Evolutionary conservation across 2,797 vertebrate species (phyloP).

Genomic region (Coracias cyanogaster): DNA sequence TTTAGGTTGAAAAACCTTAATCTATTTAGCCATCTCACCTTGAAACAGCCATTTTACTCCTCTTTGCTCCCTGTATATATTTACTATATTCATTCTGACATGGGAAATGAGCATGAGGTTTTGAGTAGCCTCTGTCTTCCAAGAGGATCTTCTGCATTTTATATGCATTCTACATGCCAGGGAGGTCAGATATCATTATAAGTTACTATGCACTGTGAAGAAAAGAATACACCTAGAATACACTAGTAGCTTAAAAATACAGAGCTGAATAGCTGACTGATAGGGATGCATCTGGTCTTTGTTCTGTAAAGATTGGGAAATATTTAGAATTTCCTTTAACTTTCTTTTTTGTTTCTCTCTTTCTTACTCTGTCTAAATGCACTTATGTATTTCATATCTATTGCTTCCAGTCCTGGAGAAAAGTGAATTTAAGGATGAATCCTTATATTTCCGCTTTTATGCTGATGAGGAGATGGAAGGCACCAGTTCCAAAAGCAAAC

Average conservation of each 20-base stretch:
- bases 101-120: background rate
- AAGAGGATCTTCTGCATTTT: background rate
- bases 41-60: background rate
- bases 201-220: background rate
- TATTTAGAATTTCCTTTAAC: conserved; percentile 4
- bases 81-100: background rate
- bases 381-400: background rate
- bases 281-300: background rate
- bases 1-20: background rate
- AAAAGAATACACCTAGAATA: background rate
- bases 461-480: conserved; percentile 98
- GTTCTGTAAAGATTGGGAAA: background rate
- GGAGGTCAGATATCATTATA: background rate
- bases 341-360: background rate
- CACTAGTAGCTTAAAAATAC: background rate
- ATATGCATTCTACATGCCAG: background rate
- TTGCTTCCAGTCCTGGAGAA: conserved; percentile 92
- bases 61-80: background rate
- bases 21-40: background rate
- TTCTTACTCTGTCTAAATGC: background rate
- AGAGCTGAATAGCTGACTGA: background rate
- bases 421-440: conserved; percentile 98
- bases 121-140: background rate
- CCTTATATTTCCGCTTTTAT: conserved; percentile 97
- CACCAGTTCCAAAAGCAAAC: conserved; percentile 92